These are phyloP conservation scores for Amphilophus citrinellus DNA, from an alignment of 2,113 vertebrate genomes.

Conservation along the genomic window DNA sequence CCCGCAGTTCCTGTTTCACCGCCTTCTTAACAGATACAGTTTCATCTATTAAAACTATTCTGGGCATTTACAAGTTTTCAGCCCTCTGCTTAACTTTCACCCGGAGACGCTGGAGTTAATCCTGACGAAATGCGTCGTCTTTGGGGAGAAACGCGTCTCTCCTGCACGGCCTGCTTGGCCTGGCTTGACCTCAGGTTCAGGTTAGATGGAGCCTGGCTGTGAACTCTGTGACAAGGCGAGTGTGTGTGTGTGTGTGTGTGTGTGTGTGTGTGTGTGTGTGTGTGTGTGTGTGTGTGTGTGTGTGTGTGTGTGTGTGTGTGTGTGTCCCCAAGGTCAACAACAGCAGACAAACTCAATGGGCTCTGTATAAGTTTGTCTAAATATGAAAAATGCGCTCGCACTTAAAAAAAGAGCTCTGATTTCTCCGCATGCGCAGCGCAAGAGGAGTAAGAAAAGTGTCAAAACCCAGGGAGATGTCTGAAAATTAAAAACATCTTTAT, in stretches of 20 bases:
- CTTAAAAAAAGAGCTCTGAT: neutral
- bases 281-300: no score
- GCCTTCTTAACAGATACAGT: slow-evolving; percentile 29
- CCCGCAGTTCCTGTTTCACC: slow-evolving; percentile 15
- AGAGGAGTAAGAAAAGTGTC: neutral
- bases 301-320: neutral
- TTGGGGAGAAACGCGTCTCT: neutral
- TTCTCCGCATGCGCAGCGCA: neutral
- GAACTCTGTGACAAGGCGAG: slow-evolving; percentile 59
- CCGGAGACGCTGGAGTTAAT: neutral
- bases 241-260: neutral
- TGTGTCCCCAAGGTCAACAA: slow-evolving; percentile 3
- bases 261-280: neutral
- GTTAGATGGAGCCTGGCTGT: slow-evolving; percentile 51
- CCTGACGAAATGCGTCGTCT: neutral
- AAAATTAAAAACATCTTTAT: neutral
- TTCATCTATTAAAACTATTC: slow-evolving; percentile 53
- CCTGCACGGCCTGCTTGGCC: slow-evolving; percentile 20
- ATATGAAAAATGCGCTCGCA: neutral
- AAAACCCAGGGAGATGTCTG: neutral
- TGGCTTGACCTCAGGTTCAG: slow-evolving; percentile 62
- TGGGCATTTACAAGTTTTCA: slow-evolving; percentile 41
- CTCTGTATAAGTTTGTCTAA: neutral
- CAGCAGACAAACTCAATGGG: slow-evolving; percentile 8
- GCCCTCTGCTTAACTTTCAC: neutral